phyloP scores from a whole-genome alignment of 2,888 invertebrate genomes.

The Macaria notata region DNA sequence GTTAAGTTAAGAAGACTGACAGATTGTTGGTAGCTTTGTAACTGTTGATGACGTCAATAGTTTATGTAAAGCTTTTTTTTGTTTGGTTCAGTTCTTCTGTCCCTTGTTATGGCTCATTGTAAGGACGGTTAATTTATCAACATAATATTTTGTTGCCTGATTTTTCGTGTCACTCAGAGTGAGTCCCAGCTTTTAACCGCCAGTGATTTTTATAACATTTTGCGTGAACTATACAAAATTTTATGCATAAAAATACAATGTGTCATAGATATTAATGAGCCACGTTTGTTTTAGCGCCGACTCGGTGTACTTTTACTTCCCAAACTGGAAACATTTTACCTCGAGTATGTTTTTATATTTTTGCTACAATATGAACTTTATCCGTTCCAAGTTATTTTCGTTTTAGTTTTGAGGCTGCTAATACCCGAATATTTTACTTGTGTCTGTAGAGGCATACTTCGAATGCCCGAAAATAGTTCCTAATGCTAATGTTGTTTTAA shows the following conservation, averaged over 20 bases:
- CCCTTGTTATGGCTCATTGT: neutral
- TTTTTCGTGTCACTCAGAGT: too few species aligned
- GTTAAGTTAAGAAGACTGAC: constrained; percentile 59
- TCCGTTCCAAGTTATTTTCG: constrained; percentile 61
- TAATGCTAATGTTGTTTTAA: constrained; percentile 23
- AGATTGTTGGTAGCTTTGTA: constrained; percentile 60
- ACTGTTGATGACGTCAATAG: constrained; percentile 74
- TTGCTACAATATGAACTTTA: constrained; percentile 69
- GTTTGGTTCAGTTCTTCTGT: constrained; percentile 37
- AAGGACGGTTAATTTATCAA: neutral
- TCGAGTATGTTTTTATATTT: constrained; percentile 20
- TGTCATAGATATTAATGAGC: too few species aligned
- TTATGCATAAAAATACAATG: too few species aligned
- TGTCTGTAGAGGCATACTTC: constrained; percentile 6
- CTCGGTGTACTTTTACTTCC: constrained; percentile 1
- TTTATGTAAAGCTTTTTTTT: constrained; percentile 53
- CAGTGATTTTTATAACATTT: too few species aligned
- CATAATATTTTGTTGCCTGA: neutral
- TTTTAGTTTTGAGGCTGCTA: constrained; percentile 53
- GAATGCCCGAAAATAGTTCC: constrained; percentile 27
- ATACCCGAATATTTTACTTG: constrained; percentile 31
- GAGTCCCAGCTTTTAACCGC: too few species aligned
- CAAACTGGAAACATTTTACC: constrained; percentile 14
- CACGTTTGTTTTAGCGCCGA: too few species aligned
- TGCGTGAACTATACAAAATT: too few species aligned